A percentile compares a stretch with the other conserved stretches of the same genome.
phyloP scores from a whole-genome alignment of 2,113 vertebrate genomes.

The Sarotherodon lohbergeri region DNA sequence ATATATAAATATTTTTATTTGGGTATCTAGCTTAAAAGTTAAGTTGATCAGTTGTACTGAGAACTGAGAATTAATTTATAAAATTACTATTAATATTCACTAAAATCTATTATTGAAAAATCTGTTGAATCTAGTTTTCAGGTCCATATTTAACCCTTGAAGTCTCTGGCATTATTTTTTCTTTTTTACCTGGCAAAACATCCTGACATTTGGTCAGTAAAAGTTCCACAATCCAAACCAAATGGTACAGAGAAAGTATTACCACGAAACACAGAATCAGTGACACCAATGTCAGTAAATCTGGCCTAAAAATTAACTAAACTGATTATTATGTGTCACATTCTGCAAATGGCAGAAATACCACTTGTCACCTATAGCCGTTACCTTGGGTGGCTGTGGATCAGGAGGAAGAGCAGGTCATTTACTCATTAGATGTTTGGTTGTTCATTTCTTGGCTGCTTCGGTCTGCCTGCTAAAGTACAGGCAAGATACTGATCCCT shows the following conservation, averaged over 20 bases:
- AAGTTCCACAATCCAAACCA: background rate
- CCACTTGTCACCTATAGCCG: background rate
- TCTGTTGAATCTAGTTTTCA: background rate
- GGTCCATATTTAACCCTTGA: background rate
- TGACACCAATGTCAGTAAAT: background rate
- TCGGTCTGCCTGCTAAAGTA: background rate
- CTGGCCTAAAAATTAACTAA: background rate
- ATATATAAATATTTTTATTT: background rate
- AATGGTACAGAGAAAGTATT: background rate
- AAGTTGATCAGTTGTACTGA: background rate
- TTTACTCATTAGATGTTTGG: background rate
- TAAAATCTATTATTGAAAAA: background rate
- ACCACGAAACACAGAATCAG: background rate
- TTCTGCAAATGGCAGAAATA: background rate
- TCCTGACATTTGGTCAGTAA: background rate
- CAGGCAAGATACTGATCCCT: background rate
- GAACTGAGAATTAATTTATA: background rate
- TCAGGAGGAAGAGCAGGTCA: background rate
- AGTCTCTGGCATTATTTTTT: background rate
- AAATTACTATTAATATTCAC: background rate
- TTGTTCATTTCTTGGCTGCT: background rate
- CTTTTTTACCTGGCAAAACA: background rate
- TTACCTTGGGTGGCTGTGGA: background rate
- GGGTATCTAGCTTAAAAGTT: background rate
- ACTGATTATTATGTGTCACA: background rate